Percentiles rank a stretch among this genome's conserved stretches.
phyloP scores from a whole-genome alignment of 2,113 vertebrate genomes.

The Gymnarchus niloticus region DNA sequence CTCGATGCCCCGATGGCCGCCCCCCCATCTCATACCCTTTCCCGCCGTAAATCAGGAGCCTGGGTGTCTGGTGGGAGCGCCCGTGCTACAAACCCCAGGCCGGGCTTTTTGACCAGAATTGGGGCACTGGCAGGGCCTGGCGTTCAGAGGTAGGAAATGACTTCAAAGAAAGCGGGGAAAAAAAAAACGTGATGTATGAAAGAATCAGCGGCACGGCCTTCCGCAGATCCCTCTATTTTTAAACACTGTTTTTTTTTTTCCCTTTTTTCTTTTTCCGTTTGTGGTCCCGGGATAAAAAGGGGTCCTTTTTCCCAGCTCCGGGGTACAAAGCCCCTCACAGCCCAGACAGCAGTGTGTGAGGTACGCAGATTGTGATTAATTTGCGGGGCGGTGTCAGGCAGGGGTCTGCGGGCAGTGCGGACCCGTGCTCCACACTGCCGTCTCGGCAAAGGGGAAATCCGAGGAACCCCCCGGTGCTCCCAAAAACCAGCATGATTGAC shows the following conservation, averaged over 20 bases:
- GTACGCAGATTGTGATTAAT: constrained; percentile 1
- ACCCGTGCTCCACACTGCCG: neutral
- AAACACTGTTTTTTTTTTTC: neutral
- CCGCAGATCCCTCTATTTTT: neutral
- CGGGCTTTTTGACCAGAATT: neutral
- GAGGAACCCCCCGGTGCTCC: neutral
- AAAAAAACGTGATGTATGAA: constrained; percentile 25
- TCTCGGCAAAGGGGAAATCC: neutral
- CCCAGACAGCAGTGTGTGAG: neutral
- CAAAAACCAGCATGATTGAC: neutral
- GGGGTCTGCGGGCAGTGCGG: neutral
- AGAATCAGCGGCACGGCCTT: neutral
- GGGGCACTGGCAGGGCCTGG: constrained; percentile 17
- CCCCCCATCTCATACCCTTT: neutral
- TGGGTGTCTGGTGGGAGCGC: neutral
- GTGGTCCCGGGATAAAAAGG: neutral
- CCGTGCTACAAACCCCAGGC: neutral
- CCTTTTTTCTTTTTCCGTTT: neutral
- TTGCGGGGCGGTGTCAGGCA: neutral
- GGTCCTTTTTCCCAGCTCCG: neutral
- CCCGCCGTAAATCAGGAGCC: constrained; percentile 29
- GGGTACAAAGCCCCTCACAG: neutral
- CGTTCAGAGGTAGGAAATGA: constrained; percentile 27
- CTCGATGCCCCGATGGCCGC: neutral
- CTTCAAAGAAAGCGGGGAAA: constrained; percentile 25